Base-by-base conservation (phyloP, 2,113 vertebrate species). In the Zapornia atra region DNA sequence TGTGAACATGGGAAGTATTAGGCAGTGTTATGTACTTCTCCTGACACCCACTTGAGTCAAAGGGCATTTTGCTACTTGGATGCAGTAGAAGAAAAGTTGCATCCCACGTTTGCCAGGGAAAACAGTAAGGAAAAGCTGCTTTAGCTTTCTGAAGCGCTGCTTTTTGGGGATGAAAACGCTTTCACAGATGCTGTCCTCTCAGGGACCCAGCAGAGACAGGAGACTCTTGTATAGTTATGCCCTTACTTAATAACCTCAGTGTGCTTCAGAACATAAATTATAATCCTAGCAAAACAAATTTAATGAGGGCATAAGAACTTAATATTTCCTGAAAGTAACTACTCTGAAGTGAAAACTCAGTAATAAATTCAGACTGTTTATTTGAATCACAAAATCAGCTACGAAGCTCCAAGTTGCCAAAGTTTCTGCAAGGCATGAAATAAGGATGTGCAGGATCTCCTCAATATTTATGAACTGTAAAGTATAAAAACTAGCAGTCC, bases 401-500 rank as follows among this genome's bases (percentile, higher is more conserved):
- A 78, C 51, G 38, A 72, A 92, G 42, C 31, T 94, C 53, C 81
- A 94, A 89, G 46, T 69, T 95, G 77, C 78, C 82, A 48, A 56
- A 92, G 40, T 93, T 82, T 92, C 86, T 65, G 5, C 73, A 75
- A 86, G 88, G 79, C 86, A 70, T 82, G 79, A 93, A 91, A 87
- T 51, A 75, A 24, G 22, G 75, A 90, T 90, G 44, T 81, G 14
- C n/a, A 7, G 51, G 78, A 82, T 80, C 86, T 81, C 89, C 80
- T 90, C 53, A 60, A 86, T 96, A 91, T 91, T 96, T 94, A 95
- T 96, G 93, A 91, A 29, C 77, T 20, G 5, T 56, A 54, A 93
- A 87, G 46, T 75, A 88, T 51, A 83, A 92, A 88, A 92, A 88
- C 90, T 63, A 59, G 38, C n/a, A 79, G 60, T 78, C 59, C 50